These are phyloP conservation scores for Campoletis sonorensis DNA, from an alignment of 1,140 invertebrate species.

Conservation along the genomic window DNA sequence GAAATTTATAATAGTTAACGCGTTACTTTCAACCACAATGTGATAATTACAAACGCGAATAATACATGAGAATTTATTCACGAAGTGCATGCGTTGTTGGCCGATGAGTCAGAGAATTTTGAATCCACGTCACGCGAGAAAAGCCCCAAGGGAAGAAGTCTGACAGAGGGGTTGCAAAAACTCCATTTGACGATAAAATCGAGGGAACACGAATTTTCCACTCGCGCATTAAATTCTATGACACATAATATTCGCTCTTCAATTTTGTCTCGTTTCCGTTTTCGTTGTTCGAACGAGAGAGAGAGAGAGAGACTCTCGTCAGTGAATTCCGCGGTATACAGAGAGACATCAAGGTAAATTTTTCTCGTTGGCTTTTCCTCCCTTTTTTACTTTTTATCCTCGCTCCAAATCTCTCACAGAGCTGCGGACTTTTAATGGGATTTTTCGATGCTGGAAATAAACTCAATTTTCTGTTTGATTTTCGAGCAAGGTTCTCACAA, in stretches of 20 bases:
- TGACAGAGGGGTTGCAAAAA: neutral
- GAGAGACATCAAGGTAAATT: too few species aligned
- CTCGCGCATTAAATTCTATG: neutral
- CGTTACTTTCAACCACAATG: too few species aligned
- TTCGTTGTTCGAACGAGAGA: neutral
- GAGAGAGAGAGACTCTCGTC: neutral
- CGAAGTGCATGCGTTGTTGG: too few species aligned
- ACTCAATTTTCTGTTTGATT: conserved; percentile 4
- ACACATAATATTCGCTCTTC: neutral
- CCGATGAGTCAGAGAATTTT: too few species aligned
- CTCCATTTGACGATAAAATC: neutral
- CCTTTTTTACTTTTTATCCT: neutral
- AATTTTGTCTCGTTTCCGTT: neutral
- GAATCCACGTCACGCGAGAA: too few species aligned
- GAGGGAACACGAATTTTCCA: neutral
- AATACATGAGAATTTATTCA: too few species aligned
- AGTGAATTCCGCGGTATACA: neutral
- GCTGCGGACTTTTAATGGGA: neutral
- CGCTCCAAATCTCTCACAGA: neutral
- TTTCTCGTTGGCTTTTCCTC: too few species aligned
- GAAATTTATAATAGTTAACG: too few species aligned
- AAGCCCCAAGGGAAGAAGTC: neutral
- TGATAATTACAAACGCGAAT: too few species aligned
- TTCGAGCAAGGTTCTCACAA: neutral
- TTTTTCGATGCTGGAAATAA: neutral